A percentile compares a stretch with the other conserved stretches of the same genome.
phyloP scores from a whole-genome alignment of 2,113 vertebrate species.

The Mesembrinibis cayennensis region DNA sequence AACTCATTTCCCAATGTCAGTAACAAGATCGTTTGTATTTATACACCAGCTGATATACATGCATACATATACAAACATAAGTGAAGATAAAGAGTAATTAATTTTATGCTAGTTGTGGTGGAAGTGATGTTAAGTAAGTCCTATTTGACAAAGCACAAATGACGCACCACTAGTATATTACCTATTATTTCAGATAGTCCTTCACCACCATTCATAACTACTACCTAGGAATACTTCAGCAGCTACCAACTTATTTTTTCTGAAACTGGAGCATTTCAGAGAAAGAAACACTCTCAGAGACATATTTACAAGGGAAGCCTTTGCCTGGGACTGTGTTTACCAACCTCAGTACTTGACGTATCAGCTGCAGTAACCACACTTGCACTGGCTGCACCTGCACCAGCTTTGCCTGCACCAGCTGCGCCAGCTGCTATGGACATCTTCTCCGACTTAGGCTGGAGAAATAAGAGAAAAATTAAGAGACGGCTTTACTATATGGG shows the following conservation, averaged over 20 bases:
- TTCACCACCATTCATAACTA: background rate
- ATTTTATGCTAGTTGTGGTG: background rate
- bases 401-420: background rate
- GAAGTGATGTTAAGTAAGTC: background rate
- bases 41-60: background rate
- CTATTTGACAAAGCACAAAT: background rate
- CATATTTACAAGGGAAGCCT: background rate
- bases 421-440: background rate
- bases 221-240: background rate
- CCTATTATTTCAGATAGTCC: background rate
- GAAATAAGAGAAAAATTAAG: background rate
- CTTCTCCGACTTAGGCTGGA: slow-evolving; percentile 19
- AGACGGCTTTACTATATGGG: background rate
- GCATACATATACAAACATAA: background rate
- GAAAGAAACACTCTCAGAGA: background rate
- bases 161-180: background rate
- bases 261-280: background rate
- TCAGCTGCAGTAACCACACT: background rate
- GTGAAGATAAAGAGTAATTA: background rate
- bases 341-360: background rate
- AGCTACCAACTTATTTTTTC: background rate
- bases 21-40: background rate
- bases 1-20: background rate
- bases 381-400: background rate
- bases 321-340: background rate